Base-by-base conservation (phyloP, 1,140 invertebrate genomes). In the Drosophila takahashii region DNA sequence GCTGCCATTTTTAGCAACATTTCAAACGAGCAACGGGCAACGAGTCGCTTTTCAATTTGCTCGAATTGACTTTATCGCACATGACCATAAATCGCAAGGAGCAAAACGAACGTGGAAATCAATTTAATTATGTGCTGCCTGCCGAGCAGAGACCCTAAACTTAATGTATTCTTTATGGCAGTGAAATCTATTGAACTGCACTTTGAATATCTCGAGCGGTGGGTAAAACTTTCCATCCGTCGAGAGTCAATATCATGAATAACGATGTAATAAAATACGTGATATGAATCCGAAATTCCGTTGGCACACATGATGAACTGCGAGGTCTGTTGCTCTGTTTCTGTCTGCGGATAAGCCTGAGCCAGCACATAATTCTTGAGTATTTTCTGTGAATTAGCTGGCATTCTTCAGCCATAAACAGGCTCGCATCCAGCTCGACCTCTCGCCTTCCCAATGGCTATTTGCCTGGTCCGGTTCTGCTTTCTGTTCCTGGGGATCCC, bases 261-360 rank as follows among this genome's bases (percentile, higher is more conserved):
- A 85, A 90, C 80, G 84, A 89, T 90, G 84, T 89, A 89, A 89
- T 89, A 89, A 89, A 89, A 89, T 89, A 89, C 84, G 84, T 89
- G 84, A 90, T 84, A 80, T 81, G 84, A 84, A 89, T 89, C 7
- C 74, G 50, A 80, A 89, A 64, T 36, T 45, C 39, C 34, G 2
- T 8, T n/a, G 26, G 16, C 62, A 47, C 62, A 52, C 83, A 86
- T 76, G 83, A 86, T 86, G 83, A 86, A 86, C 83, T 87, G 62
- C 86, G 61, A 42, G 37, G 59, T 36, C 56, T 45, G 39, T 54
- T 45, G 18, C 70, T 62, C 56, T 51, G 70, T 29, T 36, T 29
- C 32, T 42, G 34, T 50, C 29, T 36, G 53, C 18, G 60, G 67
- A 48, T 73, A 58, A 74, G 57, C 60, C 44, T 22, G 26, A 50